Evolutionary conservation across 2,888 invertebrate genomes (phyloP).

Genomic region (Allophyes oxyacanthae): DNA sequence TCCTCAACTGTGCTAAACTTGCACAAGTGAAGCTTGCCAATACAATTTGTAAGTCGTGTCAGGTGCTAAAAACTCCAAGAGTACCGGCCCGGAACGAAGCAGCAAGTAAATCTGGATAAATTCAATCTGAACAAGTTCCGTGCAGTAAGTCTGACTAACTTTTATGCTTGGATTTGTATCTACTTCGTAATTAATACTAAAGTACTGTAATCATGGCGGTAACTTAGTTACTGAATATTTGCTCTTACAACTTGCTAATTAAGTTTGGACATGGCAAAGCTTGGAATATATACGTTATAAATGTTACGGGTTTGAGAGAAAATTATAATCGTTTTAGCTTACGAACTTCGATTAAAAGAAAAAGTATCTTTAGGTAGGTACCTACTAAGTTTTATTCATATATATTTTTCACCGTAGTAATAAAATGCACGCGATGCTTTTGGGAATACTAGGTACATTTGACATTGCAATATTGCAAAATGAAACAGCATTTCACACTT

Average conservation of each 20-base stretch:
- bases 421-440: no score
- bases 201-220: conserved; percentile 47
- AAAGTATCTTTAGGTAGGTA: no score
- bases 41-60: conserved; percentile 82
- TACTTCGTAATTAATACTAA: conserved; percentile 61
- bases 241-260: conserved; percentile 42
- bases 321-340: not conserved
- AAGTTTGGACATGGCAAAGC: conserved; percentile 19
- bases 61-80: conserved; percentile 80
- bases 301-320: not conserved
- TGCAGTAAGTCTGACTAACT: conserved; percentile 61
- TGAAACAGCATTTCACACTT: no score
- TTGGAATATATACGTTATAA: conserved; percentile 20
- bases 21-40: conserved; percentile 69
- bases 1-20: conserved; percentile 56
- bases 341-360: no score
- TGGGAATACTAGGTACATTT: no score
- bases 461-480: no score
- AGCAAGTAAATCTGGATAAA: conserved; percentile 79
- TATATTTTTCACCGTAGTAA: no score
- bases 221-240: conserved; percentile 45
- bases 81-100: conserved; percentile 67
- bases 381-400: no score
- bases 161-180: conserved; percentile 65
- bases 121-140: conserved; percentile 76